Percentiles rank a stretch among this genome's conserved stretches.
Conservation (phyloP, 1,140 invertebrate species). For the Eriosoma lanigerum region DNA sequence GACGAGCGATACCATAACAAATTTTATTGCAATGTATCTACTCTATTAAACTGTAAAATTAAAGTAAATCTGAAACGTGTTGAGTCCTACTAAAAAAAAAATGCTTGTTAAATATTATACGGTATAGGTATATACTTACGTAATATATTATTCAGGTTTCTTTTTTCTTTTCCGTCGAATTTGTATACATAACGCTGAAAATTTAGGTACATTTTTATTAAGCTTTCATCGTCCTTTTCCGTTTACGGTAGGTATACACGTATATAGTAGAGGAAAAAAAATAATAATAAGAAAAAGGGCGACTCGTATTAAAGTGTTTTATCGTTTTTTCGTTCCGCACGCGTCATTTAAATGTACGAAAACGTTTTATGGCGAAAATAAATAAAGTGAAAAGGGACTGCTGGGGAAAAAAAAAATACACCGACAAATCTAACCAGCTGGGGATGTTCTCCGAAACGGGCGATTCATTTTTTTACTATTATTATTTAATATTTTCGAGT, state of each 20-base stretch:
- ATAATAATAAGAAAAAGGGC: background rate
- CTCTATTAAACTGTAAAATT: no score
- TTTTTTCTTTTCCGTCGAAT: no score
- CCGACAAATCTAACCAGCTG: background rate
- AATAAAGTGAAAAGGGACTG: background rate
- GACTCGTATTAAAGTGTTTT: constrained; percentile 6
- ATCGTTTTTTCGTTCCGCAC: background rate
- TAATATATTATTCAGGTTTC: no score
- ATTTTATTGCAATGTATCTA: no score
- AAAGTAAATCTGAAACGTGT: no score
- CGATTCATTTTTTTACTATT: background rate
- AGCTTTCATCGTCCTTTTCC: background rate
- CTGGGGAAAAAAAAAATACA: background rate
- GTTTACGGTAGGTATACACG: background rate
- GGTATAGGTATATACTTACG: no score
- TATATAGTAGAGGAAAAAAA: background rate
- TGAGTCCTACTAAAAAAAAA: no score
- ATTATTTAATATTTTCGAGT: background rate
- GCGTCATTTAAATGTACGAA: constrained; percentile 4
- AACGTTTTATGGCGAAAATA: constrained; percentile 8
- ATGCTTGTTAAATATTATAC: no score
- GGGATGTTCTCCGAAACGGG: background rate
- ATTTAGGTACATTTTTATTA: background rate
- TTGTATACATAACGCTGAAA: no score
- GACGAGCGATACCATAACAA: no score